phyloP scores from a whole-genome alignment of 2,888 invertebrate species.

The Epinotia demarniana region DNA sequence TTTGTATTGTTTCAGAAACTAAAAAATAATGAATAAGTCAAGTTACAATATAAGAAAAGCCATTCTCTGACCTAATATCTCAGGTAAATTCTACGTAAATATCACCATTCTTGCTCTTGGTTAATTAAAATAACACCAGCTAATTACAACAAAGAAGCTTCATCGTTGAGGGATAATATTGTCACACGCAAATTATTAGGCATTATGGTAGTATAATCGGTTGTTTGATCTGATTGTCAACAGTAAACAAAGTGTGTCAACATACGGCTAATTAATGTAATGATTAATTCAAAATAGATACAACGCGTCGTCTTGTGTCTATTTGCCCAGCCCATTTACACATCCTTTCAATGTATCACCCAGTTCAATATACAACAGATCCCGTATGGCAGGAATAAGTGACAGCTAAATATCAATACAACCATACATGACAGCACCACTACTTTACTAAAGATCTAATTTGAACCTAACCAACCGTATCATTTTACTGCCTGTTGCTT shows the following conservation, averaged over 20 bases:
- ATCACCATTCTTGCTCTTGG: neutral
- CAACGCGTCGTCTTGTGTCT: slow-evolving; percentile 70
- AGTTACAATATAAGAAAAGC: no score
- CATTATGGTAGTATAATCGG: slow-evolving; percentile 67
- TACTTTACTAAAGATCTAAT: neutral
- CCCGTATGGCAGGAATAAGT: neutral
- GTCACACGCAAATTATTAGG: slow-evolving; percentile 58
- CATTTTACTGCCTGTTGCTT: slow-evolving; percentile 13
- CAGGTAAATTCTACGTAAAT: neutral
- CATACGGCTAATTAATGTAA: slow-evolving; percentile 79
- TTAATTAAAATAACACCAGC: slow-evolving; percentile 11
- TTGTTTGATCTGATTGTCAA: slow-evolving; percentile 77
- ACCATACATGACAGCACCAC: neutral
- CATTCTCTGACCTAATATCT: neutral
- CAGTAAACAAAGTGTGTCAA: slow-evolving; percentile 77
- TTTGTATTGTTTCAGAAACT: no score
- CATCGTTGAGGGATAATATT: slow-evolving; percentile 32
- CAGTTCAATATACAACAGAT: slow-evolving; percentile 5
- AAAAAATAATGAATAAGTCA: no score
- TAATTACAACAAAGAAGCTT: slow-evolving; percentile 30
- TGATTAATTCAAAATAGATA: slow-evolving; percentile 76
- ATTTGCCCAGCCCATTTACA: slow-evolving; percentile 54
- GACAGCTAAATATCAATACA: slow-evolving; percentile 2
- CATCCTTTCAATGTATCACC: slow-evolving; percentile 16
- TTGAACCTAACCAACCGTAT: slow-evolving; percentile 23